These are phyloP conservation scores for Hirudo medicinalis DNA, from an alignment of 1,140 invertebrate species.

Conservation along the genomic window DNA sequence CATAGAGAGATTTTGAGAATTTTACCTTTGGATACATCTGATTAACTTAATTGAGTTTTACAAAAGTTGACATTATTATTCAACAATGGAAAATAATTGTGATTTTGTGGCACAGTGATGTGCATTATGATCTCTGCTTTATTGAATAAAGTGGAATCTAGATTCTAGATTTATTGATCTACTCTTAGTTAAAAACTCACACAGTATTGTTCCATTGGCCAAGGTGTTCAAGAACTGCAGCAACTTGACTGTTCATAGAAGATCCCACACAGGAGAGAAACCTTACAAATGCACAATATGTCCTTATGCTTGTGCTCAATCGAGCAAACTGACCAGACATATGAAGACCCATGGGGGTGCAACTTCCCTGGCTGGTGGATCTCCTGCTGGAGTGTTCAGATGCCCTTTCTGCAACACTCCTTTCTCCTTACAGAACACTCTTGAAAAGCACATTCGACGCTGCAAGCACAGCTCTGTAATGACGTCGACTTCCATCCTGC, in stretches of 20 bases:
- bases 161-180: too few relatives aligned
- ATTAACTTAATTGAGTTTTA: background rate
- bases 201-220: too few relatives aligned
- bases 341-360: conserved; percentile 98
- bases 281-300: conserved; percentile 98
- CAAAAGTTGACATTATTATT: background rate
- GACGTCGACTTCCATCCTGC: background rate
- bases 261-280: conserved; percentile 94
- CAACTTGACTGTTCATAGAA: conserved; percentile 85
- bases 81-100: background rate
- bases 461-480: conserved; percentile 54
- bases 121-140: background rate
- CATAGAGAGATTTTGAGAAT: conserved; percentile 45
- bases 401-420: conserved; percentile 99
- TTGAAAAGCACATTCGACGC: conserved; percentile 99
- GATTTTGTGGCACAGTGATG: background rate
- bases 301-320: conserved; percentile 97
- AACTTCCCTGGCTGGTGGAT: conserved; percentile 60
- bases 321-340: conserved; percentile 92
- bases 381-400: conserved; percentile 51
- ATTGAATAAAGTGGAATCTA: too few relatives aligned
- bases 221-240: conserved; percentile 98
- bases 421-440: conserved; percentile 95
- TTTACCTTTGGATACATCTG: background rate
- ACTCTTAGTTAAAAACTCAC: too few relatives aligned